phyloP scores from a whole-genome alignment of 30 jellyfish, hydroid and myxozoan species.

The Pseudorhiza aurosa region DNA sequence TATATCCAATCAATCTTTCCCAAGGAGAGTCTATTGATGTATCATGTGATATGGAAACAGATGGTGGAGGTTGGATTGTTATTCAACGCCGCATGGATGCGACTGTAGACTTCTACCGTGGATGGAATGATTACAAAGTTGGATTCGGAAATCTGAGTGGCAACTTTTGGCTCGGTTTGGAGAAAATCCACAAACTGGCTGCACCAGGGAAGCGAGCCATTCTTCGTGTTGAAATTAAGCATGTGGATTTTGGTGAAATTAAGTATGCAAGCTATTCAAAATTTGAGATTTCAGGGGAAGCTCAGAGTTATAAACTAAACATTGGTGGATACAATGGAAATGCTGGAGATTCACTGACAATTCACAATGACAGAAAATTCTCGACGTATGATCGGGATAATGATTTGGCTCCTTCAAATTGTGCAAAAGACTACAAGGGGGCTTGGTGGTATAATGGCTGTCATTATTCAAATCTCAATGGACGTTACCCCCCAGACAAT shows the following conservation, averaged over 20 bases:
- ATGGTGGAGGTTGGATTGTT: slow-evolving; percentile 48
- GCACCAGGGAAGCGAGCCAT: slow-evolving; percentile 38
- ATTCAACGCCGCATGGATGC: slow-evolving; percentile 45
- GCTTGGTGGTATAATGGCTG: slow-evolving; percentile 53
- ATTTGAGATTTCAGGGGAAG: slow-evolving; percentile 18
- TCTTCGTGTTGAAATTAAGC: slow-evolving; percentile 23
- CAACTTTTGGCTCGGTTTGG: slow-evolving; percentile 40
- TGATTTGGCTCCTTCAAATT: neutral
- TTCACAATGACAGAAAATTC: slow-evolving; percentile 3
- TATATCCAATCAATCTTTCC: neutral
- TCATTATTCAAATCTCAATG: slow-evolving; percentile 32
- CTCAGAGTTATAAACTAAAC: slow-evolving; percentile 5
- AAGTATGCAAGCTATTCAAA: slow-evolving; percentile 15
- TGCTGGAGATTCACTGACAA: slow-evolving; percentile 30
- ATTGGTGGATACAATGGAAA: slow-evolving; percentile 16
- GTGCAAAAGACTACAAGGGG: slow-evolving; percentile 23
- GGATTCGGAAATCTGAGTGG: slow-evolving; percentile 46
- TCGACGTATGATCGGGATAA: slow-evolving; percentile 32
- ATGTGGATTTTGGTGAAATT: neutral
- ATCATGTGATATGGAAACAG: slow-evolving; percentile 33
- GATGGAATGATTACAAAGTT: slow-evolving; percentile 35
- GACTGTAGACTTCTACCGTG: slow-evolving; percentile 10
- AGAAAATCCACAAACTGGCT: slow-evolving; percentile 13
- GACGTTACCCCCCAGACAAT: neutral
- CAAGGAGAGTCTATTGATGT: neutral